Conservation (phyloP, 2,113 vertebrate genomes). For the Puntigrus tetrazona region DNA sequence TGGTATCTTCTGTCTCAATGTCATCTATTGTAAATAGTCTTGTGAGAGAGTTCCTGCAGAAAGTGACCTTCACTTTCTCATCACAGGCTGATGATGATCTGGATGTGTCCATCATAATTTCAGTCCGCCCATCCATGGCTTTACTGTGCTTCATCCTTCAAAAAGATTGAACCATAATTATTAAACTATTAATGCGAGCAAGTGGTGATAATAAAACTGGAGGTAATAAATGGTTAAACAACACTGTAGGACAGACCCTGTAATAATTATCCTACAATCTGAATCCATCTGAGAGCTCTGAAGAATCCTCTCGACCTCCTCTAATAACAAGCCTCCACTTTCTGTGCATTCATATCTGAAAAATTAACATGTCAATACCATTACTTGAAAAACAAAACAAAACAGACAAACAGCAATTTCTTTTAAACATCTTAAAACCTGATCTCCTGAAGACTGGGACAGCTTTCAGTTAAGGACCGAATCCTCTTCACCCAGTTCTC, state of each 20-base stretch:
- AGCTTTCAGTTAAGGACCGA: background rate
- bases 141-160: background rate
- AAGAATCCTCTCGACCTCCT: background rate
- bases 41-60: background rate
- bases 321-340: background rate
- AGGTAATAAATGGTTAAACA: background rate
- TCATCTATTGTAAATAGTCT: background rate
- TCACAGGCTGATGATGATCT: background rate
- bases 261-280: background rate
- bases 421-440: background rate
- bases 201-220: background rate
- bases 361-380: background rate
- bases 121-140: background rate
- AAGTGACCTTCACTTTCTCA: conserved; percentile 2
- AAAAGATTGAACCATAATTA: background rate
- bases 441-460: conserved; percentile 14
- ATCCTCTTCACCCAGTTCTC: conserved; percentile 1
- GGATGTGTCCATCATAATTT: background rate
- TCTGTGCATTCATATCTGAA: conserved; percentile 12
- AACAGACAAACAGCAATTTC: background rate
- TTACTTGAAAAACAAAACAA: background rate
- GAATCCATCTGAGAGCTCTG: conserved; percentile 15
- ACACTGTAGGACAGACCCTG: background rate
- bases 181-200: background rate
- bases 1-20: background rate